These are phyloP conservation scores for Haliclystus octoradiatus DNA, from an alignment of 30 jellyfish, hydroid and myxozoan species.

Conservation along the genomic window DNA sequence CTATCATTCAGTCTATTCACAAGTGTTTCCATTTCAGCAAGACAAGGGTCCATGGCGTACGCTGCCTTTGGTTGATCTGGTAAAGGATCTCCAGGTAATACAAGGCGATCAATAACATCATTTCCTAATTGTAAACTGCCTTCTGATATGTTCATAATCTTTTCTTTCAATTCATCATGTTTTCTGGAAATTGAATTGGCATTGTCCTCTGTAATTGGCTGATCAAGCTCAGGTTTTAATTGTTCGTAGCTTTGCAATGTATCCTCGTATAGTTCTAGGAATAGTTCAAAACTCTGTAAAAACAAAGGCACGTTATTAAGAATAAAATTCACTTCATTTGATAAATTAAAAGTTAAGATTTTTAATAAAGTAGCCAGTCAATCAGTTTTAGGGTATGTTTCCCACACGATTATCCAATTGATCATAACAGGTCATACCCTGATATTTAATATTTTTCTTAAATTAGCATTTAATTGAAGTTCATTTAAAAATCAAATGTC, in stretches of 20 bases:
- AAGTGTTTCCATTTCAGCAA: slow-evolving; percentile 39
- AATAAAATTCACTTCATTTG: background rate
- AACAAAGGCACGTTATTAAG: too few relatives aligned
- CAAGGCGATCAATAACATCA: slow-evolving; percentile 26
- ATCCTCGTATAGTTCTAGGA: slow-evolving; percentile 30
- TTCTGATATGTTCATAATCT: slow-evolving; percentile 24
- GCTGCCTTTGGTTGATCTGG: slow-evolving; percentile 71
- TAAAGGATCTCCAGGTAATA: slow-evolving; percentile 49
- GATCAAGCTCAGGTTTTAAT: slow-evolving; percentile 26
- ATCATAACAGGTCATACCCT: too few relatives aligned
- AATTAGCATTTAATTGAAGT: too few relatives aligned
- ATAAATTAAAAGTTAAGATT: background rate
- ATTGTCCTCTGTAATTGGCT: slow-evolving; percentile 27
- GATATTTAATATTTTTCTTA: too few relatives aligned
- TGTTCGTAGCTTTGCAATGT: slow-evolving; percentile 36
- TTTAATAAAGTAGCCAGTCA: too few relatives aligned
- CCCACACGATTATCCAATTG: too few relatives aligned
- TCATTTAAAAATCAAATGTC: too few relatives aligned
- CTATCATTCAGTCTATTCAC: slow-evolving; percentile 38
- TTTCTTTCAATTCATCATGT: slow-evolving; percentile 34
- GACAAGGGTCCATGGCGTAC: slow-evolving; percentile 55
- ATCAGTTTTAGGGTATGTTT: too few relatives aligned
- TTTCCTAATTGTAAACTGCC: slow-evolving; percentile 35
- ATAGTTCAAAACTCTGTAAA: slow-evolving; percentile 32
- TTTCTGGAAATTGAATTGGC: slow-evolving; percentile 39